A percentile compares a stretch with the other conserved stretches of the same genome.
These are phyloP conservation scores for Eulemur coronatus DNA, from an alignment of 2,797 vertebrate genomes.

Conservation along the genomic window DNA sequence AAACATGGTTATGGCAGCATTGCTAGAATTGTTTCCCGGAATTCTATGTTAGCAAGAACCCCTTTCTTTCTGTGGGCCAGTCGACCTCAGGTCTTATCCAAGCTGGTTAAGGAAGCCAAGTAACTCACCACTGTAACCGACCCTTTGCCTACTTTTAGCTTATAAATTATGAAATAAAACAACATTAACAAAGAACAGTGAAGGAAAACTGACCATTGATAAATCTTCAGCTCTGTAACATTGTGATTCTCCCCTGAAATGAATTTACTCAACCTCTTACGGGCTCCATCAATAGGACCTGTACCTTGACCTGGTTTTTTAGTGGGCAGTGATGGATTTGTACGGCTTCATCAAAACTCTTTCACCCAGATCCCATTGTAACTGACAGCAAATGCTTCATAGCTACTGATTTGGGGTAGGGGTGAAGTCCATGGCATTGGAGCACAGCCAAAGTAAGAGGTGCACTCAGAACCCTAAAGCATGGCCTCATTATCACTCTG, in stretches of 20 bases:
- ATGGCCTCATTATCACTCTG: slow-evolving; percentile 47
- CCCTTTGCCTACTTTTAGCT: not conserved
- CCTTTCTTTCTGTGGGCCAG: not conserved
- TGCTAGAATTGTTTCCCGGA: not conserved
- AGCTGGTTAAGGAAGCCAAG: not conserved
- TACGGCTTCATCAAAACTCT: not conserved
- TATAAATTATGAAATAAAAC: slow-evolving; percentile 54
- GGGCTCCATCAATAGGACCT: not conserved
- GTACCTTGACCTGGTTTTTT: slow-evolving; percentile 57
- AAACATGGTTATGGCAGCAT: not conserved
- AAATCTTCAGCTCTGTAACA: not conserved
- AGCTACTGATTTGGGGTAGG: slow-evolving; percentile 22
- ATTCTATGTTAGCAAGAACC: not conserved
- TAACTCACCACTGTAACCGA: not conserved
- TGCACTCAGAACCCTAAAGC: not conserved
- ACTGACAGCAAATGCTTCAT: slow-evolving; percentile 58
- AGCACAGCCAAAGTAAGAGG: slow-evolving; percentile 38
- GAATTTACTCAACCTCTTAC: not conserved
- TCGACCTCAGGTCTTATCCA: not conserved
- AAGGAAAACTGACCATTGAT: slow-evolving; percentile 22
- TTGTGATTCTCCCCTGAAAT: not conserved
- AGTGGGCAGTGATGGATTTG: slow-evolving; percentile 48
- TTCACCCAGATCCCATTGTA: not conserved
- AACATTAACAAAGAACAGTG: not conserved
- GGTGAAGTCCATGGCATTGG: slow-evolving; percentile 43